phyloP scores from a whole-genome alignment of 2,888 invertebrate genomes.

The Mimas tiliae region DNA sequence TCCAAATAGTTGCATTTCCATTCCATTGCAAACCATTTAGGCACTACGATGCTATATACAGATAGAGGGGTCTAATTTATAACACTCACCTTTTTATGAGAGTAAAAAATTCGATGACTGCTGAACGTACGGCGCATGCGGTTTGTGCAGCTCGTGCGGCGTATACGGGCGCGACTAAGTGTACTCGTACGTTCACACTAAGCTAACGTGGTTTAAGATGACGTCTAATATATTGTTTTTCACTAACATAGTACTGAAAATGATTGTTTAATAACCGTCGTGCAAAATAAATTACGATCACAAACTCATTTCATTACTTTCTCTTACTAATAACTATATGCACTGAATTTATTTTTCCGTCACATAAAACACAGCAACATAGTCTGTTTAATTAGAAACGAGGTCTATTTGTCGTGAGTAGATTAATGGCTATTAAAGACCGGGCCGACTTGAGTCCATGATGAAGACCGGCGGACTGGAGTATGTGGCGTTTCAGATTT shows the following conservation, averaged over 20 bases:
- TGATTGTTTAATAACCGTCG: neutral
- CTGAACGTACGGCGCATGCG: no score
- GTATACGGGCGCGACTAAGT: no score
- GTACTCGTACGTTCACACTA: no score
- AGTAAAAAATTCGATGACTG: no score
- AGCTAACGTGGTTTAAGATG: neutral
- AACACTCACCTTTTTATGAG: no score
- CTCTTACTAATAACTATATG: slow-evolving; percentile 11
- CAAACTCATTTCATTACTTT: slow-evolving; percentile 15
- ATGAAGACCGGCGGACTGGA: neutral
- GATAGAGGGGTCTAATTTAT: no score
- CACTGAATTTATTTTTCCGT: slow-evolving; percentile 4
- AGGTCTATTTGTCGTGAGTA: slow-evolving; percentile 18
- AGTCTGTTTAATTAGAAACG: slow-evolving; percentile 20
- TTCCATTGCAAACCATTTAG: no score
- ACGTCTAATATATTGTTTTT: neutral
- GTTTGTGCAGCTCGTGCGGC: no score
- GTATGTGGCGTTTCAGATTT: neutral
- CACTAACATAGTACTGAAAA: neutral
- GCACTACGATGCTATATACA: no score
- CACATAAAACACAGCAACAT: slow-evolving; percentile 22
- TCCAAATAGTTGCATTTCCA: no score
- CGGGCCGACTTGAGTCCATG: neutral
- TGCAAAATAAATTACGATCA: neutral
- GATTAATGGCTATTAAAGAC: slow-evolving; percentile 2